A percentile compares a stretch with the other conserved stretches of the same genome.
Conservation (phyloP, 1,140 invertebrate genomes). For the Drosophila paulistorum region DNA sequence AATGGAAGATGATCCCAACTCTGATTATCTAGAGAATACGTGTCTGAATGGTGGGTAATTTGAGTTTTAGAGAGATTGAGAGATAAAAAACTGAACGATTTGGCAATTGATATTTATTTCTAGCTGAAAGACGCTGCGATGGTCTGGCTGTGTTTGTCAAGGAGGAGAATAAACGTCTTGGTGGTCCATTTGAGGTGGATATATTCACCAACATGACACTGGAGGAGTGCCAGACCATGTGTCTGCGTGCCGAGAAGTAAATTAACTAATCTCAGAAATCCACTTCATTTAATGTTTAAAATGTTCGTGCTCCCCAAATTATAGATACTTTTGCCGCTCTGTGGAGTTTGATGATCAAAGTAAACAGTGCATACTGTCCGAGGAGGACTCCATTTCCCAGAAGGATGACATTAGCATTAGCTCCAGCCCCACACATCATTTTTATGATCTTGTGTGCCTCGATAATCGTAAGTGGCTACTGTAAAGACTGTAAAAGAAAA, state of each 20-base stretch:
- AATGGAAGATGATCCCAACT: conserved; percentile 92
- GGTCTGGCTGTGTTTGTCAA: conserved; percentile 93
- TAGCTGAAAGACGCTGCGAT: conserved; percentile 92
- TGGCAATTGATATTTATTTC: conserved; percentile 5
- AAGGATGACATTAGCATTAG: conserved; percentile 92
- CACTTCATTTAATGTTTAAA: conserved; percentile 49
- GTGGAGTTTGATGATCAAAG: conserved; percentile 95
- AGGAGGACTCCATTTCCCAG: conserved; percentile 94
- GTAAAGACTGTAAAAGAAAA: conserved; percentile 36
- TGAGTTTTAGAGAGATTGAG: not conserved
- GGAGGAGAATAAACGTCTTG: conserved; percentile 93
- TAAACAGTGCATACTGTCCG: conserved; percentile 92
- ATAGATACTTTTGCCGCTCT: conserved; percentile 92
- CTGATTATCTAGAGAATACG: conserved; percentile 95
- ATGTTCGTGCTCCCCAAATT: conserved; percentile 51
- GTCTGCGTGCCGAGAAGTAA: conserved; percentile 90
- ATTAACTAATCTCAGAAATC: conserved; percentile 35
- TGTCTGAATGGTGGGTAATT: conserved; percentile 90
- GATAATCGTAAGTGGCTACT: conserved; percentile 91
- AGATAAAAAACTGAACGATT: not conserved
- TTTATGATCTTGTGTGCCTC: conserved; percentile 92
- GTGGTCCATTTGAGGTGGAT: conserved; percentile 93
- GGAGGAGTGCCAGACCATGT: conserved; percentile 92
- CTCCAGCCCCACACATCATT: conserved; percentile 91
- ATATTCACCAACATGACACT: conserved; percentile 92